Percentiles rank a stretch among this genome's conserved stretches.
These are phyloP conservation scores for Dipodomys spectabilis DNA, from an alignment of 2,113 vertebrate genomes.

Conservation along the genomic window DNA sequence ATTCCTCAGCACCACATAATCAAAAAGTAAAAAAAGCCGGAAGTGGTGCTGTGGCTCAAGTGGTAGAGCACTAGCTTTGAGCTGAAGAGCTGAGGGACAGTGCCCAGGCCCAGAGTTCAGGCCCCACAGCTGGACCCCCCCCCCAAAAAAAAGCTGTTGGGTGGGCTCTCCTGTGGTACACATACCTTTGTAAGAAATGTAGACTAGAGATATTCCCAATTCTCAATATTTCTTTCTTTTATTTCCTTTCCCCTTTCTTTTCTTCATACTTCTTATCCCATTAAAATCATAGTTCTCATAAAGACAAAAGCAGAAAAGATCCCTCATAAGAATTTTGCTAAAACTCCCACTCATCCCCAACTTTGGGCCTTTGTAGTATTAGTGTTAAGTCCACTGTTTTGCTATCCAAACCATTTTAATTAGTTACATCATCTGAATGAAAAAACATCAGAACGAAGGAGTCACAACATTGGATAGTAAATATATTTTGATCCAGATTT, in stretches of 20 bases:
- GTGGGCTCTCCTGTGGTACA: background rate
- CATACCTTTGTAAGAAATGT: background rate
- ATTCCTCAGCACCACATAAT: no score
- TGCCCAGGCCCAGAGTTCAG: no score
- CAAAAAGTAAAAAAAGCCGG: no score
- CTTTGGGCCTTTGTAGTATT: background rate
- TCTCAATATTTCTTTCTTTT: background rate
- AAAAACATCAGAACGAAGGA: background rate
- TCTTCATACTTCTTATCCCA: background rate
- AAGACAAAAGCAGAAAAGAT: background rate
- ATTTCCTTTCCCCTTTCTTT: no score
- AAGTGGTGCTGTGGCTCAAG: no score
- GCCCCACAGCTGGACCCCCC: no score
- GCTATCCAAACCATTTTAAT: background rate
- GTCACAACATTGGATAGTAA: background rate
- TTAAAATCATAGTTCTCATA: background rate
- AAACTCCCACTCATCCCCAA: accelerated
- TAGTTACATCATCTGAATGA: background rate
- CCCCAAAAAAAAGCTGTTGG: background rate
- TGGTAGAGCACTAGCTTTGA: no score
- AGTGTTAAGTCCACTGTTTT: background rate
- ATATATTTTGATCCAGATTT: background rate
- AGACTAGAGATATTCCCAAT: background rate
- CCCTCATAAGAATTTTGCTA: no score
- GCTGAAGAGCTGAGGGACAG: no score